Base-by-base conservation (phyloP, 2,888 invertebrate species). In the Stenurella melanura region DNA sequence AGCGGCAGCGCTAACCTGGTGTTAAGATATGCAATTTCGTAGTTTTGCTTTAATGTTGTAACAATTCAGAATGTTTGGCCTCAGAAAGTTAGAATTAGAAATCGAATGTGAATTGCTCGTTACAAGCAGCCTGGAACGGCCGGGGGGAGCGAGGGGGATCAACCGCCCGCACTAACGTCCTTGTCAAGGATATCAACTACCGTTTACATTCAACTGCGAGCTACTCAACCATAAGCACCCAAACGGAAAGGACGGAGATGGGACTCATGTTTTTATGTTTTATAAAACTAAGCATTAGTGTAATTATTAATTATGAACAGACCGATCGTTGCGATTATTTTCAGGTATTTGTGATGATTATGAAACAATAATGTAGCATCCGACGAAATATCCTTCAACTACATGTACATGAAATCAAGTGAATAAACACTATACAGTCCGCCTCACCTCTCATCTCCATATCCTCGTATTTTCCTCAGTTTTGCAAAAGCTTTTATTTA, bases 101-200 rank as follows among this genome's bases (percentile, higher is more conserved):
- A 84, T 83, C 83, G 83, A 83, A 82, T 81, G 81, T 83, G 81
- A 82, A 82, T 81, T 80, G 82, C 79, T 80, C 34, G 71, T 54
- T 60, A 73, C 67, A 81, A 83, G 73, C 78, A 81, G 81, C 80
- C 78, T 79, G 83, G 81, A 83, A 82, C 79, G 78, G 69, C 42
- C 67, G 56, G 78, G 67, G 74, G 78, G 60, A 64, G 60, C 57
- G 58, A 78, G 76, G 79, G 80, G 79, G 67, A 73, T 72, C 75
- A 78, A 78, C 83, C 86, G 86, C 86, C 87, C 87, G 85, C 86
- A 85, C 86, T 80, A 84, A 84, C 86, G 86, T 85, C 87, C 87
- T 87, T 87, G 87, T 86, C 87, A 87, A 87, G 87, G 87, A 85
- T 85, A 87, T 85, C 86, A 84, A 85, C 85, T 85, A 83, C 83